Evolutionary conservation across 2,797 vertebrate genomes (phyloP).

Genomic region (Scolopax rusticola): DNA sequence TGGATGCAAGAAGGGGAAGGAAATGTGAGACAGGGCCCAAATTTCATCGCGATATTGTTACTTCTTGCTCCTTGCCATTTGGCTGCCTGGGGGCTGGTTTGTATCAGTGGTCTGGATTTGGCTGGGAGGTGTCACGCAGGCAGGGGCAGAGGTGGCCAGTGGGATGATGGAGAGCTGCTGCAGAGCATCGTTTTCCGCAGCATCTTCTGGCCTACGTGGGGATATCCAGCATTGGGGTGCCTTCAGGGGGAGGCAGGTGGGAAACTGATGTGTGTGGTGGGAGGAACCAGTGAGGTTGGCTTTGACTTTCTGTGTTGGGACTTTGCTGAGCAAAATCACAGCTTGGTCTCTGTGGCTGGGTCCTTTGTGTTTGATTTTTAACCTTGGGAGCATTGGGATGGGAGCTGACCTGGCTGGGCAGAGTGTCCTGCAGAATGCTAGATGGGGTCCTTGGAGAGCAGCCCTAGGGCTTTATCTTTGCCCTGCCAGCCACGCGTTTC

Average conservation of each 20-base stretch:
- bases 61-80: neutral
- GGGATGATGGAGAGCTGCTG: neutral
- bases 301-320: neutral
- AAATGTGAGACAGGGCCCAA: neutral
- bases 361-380: neutral
- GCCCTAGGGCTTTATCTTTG: neutral
- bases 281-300: neutral
- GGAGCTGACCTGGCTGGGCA: neutral
- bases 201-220: neutral
- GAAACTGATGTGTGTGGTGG: neutral
- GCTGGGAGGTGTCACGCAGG: neutral
- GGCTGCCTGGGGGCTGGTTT: neutral
- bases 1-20: neutral
- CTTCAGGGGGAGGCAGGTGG: neutral
- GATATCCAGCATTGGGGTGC: neutral
- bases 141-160: neutral
- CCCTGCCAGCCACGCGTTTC: neutral
- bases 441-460: neutral
- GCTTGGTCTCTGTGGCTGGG: neutral
- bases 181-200: rapidly evolving
- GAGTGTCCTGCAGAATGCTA: neutral
- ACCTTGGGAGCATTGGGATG: neutral
- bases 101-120: neutral
- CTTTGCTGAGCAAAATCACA: neutral
- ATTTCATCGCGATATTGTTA: neutral